These are phyloP conservation scores for Andrena praecox DNA, from an alignment of 2,888 invertebrate genomes.

Conservation along the genomic window DNA sequence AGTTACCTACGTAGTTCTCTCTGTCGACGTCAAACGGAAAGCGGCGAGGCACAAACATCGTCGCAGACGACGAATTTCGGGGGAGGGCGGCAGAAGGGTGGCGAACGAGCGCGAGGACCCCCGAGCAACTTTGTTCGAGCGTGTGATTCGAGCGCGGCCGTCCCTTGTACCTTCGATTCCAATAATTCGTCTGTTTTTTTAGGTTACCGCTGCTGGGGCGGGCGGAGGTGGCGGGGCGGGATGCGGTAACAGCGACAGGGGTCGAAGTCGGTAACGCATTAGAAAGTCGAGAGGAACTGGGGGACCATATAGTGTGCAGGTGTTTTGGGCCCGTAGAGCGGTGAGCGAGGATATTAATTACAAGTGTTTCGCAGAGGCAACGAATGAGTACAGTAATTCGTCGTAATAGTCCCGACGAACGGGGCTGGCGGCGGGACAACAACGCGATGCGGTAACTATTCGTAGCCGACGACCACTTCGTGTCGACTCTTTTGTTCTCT, in stretches of 20 bases:
- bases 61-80: constrained; percentile 57
- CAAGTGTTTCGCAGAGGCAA: too few relatives aligned
- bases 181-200: constrained; percentile 52
- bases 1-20: constrained; percentile 81
- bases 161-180: constrained; percentile 26
- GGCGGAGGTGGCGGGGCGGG: neutral
- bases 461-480: too few relatives aligned
- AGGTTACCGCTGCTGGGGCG: neutral
- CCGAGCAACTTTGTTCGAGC: constrained; percentile 67
- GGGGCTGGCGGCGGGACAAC: too few relatives aligned
- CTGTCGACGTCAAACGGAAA: constrained; percentile 81
- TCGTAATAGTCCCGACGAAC: too few relatives aligned
- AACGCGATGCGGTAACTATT: too few relatives aligned
- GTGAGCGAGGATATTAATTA: too few relatives aligned
- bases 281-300: too few relatives aligned
- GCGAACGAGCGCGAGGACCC: constrained; percentile 34
- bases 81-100: neutral
- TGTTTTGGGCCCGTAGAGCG: too few relatives aligned
- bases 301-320: too few relatives aligned
- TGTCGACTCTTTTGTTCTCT: too few relatives aligned
- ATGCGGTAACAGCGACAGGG: neutral
- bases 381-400: too few relatives aligned
- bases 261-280: neutral
- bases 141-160: constrained; percentile 57
- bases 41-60: constrained; percentile 80